phyloP scores from a whole-genome alignment of 2,888 invertebrate genomes.

The Tinea pellionella region DNA sequence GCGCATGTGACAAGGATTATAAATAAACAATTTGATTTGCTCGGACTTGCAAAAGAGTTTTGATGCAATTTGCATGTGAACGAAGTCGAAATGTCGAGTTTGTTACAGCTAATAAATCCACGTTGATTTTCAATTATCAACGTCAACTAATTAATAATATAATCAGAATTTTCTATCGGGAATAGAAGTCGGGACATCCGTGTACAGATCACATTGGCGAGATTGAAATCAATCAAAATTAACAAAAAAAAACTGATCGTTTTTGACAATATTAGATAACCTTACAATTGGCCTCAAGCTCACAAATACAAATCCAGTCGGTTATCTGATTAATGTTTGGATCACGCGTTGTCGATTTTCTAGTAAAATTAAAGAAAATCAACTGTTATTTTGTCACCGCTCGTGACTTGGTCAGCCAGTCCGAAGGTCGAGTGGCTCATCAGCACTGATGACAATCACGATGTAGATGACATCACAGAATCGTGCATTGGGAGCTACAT shows the following conservation, averaged over 20 bases:
- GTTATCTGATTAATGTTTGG: constrained; percentile 32
- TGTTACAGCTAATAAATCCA: constrained; percentile 6
- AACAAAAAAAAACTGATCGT: background rate
- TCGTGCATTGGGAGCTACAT: constrained; percentile 28
- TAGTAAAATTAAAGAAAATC: constrained; percentile 53
- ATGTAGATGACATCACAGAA: constrained; percentile 41
- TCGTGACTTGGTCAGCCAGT: constrained; percentile 41
- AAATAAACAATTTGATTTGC: background rate
- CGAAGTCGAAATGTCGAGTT: background rate
- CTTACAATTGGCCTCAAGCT: constrained; percentile 6
- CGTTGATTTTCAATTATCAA: constrained; percentile 1
- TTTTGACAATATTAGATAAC: constrained; percentile 6
- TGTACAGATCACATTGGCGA: background rate
- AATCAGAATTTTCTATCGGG: background rate
- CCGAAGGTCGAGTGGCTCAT: constrained; percentile 37
- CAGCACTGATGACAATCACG: constrained; percentile 40
- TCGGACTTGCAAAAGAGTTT: background rate
- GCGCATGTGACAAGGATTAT: background rate
- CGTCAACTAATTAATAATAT: background rate
- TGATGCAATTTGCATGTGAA: background rate
- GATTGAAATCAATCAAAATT: background rate
- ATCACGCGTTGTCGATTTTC: constrained; percentile 41
- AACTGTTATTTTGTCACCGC: constrained; percentile 48
- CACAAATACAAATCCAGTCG: constrained; percentile 3
- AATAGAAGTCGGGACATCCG: too few relatives aligned